Conservation (phyloP, 2,113 vertebrate genomes). For the Zingel zingel region DNA sequence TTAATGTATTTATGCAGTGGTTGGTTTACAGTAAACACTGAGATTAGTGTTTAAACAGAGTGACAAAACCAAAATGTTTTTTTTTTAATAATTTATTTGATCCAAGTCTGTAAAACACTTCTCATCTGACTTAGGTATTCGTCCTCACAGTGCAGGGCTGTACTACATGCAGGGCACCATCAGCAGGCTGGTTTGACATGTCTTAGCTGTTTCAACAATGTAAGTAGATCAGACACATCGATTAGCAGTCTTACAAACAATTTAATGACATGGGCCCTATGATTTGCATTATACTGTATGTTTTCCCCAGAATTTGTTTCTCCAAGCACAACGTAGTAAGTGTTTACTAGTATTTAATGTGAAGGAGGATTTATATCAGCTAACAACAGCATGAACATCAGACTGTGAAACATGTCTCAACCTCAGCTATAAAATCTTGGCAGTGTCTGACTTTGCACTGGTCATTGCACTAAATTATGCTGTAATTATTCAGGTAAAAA, state of each 20-base stretch:
- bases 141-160: background rate
- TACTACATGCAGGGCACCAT: background rate
- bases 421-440: constrained; percentile 38
- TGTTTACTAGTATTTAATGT: background rate
- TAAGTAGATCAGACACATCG: background rate
- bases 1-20: constrained; percentile 25
- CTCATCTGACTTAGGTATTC: background rate
- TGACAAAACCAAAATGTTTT: background rate
- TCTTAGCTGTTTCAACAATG: background rate
- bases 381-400: background rate
- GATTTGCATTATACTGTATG: background rate
- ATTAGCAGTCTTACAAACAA: background rate
- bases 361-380: constrained; percentile 1
- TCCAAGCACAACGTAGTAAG: background rate
- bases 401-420: background rate
- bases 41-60: constrained; percentile 32
- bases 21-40: constrained; percentile 7
- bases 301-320: background rate
- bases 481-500: constrained; percentile 79
- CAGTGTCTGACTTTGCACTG: constrained; percentile 43
- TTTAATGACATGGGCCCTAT: background rate
- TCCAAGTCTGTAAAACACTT: too few relatives aligned
- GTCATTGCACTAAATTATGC: constrained; percentile 73
- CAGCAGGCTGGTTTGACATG: constrained; percentile 6
- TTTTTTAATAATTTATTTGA: too few relatives aligned